Evolutionary conservation across 2,888 invertebrate genomes (phyloP).

Genomic region (Drosophila pseudotakahashii): DNA sequence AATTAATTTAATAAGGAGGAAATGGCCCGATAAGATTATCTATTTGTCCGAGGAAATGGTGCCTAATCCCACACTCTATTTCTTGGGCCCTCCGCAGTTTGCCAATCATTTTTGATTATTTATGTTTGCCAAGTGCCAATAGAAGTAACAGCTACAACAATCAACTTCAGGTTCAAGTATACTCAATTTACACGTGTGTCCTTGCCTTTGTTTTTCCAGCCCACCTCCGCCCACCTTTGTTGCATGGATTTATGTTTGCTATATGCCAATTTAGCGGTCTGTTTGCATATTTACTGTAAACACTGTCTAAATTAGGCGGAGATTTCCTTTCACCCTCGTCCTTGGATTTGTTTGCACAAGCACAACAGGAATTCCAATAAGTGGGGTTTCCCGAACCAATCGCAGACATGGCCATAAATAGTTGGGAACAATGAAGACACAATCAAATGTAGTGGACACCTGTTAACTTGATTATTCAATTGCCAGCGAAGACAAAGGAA

Average conservation of each 20-base stretch:
- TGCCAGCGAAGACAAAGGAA: slow-evolving; percentile 8
- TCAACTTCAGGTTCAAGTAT: slow-evolving; percentile 57
- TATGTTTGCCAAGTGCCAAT: slow-evolving; percentile 59
- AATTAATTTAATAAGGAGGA: slow-evolving; percentile 39
- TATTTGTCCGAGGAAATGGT: background rate
- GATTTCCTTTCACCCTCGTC: slow-evolving; percentile 44
- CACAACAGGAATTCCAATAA: slow-evolving; percentile 5
- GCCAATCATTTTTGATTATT: slow-evolving; percentile 65
- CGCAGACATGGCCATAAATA: slow-evolving; percentile 20
- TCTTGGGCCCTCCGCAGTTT: background rate
- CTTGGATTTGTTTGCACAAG: slow-evolving; percentile 1
- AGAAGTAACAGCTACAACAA: slow-evolving; percentile 41
- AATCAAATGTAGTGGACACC: slow-evolving; percentile 10
- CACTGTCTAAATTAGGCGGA: slow-evolving; percentile 72
- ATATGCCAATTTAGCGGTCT: slow-evolving; percentile 68
- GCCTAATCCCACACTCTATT: background rate
- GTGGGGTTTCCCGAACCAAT: slow-evolving; percentile 4
- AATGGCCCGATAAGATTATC: slow-evolving; percentile 30
- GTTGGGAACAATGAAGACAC: slow-evolving; percentile 13
- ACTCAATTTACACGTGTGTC: slow-evolving; percentile 68
- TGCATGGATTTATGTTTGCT: slow-evolving; percentile 52
- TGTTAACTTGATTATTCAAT: slow-evolving; percentile 2
- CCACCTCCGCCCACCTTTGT: slow-evolving; percentile 2
- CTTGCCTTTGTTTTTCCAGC: slow-evolving; percentile 36
- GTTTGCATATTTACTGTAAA: slow-evolving; percentile 68